Evolutionary conservation across 2,888 invertebrate genomes (phyloP), one percentile per base, ranked within the genome.

Genomic region (Drosophila glabriapex): DNA sequence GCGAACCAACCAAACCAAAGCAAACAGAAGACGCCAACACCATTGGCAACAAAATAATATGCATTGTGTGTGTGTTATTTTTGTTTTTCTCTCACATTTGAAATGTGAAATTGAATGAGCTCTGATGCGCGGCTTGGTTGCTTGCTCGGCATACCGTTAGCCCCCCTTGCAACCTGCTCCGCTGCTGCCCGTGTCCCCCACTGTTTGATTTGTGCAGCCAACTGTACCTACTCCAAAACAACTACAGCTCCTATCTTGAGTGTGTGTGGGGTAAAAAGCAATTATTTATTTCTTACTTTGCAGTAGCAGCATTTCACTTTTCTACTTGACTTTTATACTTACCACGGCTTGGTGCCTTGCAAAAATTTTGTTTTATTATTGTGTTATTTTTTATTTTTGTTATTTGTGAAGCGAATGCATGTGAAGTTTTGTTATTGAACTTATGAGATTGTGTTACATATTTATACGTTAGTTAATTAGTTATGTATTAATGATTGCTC

Each of bases 261-360:
- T 37, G 5, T 69, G 60, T 53, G 63, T 53, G 63, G 65, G 49
- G 52, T 56, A 59, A 60, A 78, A 68, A 68, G 37, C 78, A 81
- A 81, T 81, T 78, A 68, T 78, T 78, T 80, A 80, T 68, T 69
- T 76, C 62, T 62, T 75, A 49, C 43, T 54, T 56, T 56, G 56
- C 50, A 63, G 68, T 64, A 73, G 68, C 73, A 74, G 82, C 90
- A 85, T 85, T 85, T 85, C 85, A 88, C 85, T 85, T 88, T 85
- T 85, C 68, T 75, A 68, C 68, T 59, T 56, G 68, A 62, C 72
- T 66, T 87, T 73, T 61, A 53, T 22, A 54, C 35, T 59, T 63
- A 60, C 16, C 63, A 66, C 68, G 55, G 71, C 56, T 68, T 68
- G 65, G 74, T 80, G 83, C 71, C 62, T 80, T 83, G 78, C 81